Percentiles rank a stretch among this genome's conserved stretches.
Evolutionary conservation across 2,113 vertebrate species (phyloP).

Genomic region (Platycercus adscitus): DNA sequence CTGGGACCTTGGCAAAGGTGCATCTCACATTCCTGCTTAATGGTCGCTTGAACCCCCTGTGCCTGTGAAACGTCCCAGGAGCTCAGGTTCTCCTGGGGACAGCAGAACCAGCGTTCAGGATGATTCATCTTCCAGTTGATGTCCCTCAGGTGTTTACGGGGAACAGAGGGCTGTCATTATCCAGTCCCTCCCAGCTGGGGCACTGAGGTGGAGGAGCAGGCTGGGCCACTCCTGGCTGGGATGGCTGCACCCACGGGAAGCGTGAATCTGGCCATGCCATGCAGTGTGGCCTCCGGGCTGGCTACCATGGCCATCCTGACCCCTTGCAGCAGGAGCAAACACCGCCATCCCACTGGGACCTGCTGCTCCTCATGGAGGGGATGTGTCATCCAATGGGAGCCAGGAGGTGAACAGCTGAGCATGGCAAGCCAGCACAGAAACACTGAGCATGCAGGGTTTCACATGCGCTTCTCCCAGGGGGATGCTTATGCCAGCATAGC

Average conservation of each 20-base stretch:
- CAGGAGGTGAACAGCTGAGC: not conserved
- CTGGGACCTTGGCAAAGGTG: not conserved
- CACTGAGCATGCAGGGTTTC: not conserved
- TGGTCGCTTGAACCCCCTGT: not conserved
- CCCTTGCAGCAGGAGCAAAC: accelerated
- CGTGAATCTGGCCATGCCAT: accelerated
- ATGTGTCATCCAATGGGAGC: accelerated
- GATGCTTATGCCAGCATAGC: accelerated
- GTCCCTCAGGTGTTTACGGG: not conserved
- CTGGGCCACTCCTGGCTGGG: not conserved
- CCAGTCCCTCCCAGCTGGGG: not conserved
- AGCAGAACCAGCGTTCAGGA: not conserved
- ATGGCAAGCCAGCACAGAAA: not conserved
- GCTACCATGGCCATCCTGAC: not conserved
- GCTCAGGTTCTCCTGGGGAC: not conserved
- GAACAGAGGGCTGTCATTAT: slow-evolving; percentile 12
- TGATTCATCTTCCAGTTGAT: not conserved
- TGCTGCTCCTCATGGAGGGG: accelerated
- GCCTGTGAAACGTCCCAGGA: not conserved
- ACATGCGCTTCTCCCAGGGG: accelerated
- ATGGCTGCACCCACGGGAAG: not conserved
- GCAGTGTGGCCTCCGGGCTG: accelerated
- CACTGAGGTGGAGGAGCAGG: not conserved
- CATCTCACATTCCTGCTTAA: accelerated
- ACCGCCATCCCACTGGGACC: accelerated